Evolutionary conservation across 2,113 vertebrate genomes (phyloP).

Genomic region (Corapipo altera): DNA sequence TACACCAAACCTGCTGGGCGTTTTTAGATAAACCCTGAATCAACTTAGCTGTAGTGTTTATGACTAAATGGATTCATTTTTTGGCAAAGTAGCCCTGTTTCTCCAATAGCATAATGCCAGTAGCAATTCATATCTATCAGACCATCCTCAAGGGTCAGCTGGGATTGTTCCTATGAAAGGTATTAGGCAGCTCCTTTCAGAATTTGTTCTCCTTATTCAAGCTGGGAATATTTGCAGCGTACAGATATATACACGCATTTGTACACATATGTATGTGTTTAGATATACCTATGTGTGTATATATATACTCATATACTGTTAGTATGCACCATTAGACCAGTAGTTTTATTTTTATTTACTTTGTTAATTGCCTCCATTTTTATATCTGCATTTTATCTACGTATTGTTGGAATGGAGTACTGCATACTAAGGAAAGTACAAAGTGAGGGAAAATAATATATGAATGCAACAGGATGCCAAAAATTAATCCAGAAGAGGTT

Average conservation of each 20-base stretch:
- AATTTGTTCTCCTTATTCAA: not conserved
- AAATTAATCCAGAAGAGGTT: not conserved
- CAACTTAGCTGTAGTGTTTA: not conserved
- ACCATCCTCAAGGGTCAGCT: not conserved
- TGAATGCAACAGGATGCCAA: not conserved
- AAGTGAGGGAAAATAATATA: not conserved
- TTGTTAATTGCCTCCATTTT: not conserved
- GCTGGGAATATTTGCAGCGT: not conserved
- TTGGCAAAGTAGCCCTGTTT: slow-evolving; percentile 2
- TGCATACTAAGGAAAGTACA: not conserved
- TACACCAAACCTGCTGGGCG: slow-evolving; percentile 27
- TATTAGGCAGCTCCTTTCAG: not conserved
- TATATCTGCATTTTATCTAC: not conserved
- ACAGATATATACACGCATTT: not conserved
- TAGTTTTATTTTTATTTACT: not conserved
- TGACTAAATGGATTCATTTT: slow-evolving; percentile 1
- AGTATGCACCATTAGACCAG: not conserved
- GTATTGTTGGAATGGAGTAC: not conserved
- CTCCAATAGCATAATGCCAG: not conserved
- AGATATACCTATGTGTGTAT: too few relatives aligned
- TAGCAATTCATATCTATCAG: not conserved
- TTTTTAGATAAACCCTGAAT: slow-evolving; percentile 37
- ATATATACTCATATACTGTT: not conserved
- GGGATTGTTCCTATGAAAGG: not conserved
- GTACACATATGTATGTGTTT: not conserved